Conservation (phyloP, 1,140 invertebrate genomes). For the Drosophila parabipectinata region DNA sequence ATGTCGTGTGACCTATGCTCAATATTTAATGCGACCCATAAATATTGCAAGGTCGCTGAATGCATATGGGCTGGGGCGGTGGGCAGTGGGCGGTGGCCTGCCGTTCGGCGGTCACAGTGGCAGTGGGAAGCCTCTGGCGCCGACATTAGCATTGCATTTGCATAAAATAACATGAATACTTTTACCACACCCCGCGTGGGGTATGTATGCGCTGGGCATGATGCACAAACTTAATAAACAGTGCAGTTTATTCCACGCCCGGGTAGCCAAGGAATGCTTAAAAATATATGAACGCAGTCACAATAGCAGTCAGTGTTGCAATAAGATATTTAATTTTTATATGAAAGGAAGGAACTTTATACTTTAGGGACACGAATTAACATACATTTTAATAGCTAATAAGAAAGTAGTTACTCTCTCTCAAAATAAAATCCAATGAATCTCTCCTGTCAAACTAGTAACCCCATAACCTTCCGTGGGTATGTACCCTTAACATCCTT, state of each 20-base stretch:
- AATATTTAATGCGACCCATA: constrained; percentile 48
- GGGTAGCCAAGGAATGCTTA: constrained; percentile 9
- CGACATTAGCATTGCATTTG: constrained; percentile 68
- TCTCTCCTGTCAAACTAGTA: background rate
- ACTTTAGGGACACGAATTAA: too few species aligned
- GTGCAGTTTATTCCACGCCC: constrained; percentile 45
- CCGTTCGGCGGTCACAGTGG: too few species aligned
- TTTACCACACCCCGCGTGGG: constrained; percentile 17
- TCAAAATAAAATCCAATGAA: too few species aligned
- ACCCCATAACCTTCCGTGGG: background rate
- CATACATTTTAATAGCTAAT: too few species aligned
- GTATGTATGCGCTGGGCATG: constrained; percentile 19
- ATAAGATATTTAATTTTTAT: background rate
- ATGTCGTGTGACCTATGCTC: constrained; percentile 40
- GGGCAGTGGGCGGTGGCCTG: constrained; percentile 1
- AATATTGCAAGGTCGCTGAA: constrained; percentile 40
- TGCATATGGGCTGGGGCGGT: background rate
- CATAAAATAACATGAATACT: constrained; percentile 66
- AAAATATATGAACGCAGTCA: constrained; percentile 25
- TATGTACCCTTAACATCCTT: background rate
- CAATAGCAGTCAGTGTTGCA: constrained; percentile 9
- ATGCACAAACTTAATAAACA: constrained; percentile 74
- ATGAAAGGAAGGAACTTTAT: background rate
- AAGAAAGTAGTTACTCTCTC: too few species aligned
- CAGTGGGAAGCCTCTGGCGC: background rate